Base-by-base conservation (phyloP, 2,888 invertebrate genomes). In the Penaeus monodon region DNA sequence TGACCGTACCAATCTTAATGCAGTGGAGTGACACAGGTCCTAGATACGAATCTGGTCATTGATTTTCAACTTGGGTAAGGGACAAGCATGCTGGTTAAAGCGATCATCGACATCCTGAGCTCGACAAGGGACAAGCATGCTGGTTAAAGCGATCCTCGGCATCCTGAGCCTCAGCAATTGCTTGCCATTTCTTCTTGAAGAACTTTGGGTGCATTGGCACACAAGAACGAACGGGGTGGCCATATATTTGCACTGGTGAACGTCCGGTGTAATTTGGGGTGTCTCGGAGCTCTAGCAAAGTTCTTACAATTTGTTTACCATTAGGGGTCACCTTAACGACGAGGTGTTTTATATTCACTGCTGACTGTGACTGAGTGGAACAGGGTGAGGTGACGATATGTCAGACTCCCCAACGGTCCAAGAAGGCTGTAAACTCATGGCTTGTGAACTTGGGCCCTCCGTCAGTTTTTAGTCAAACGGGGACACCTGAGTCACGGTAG, bases 251-350 rank as follows among this genome's bases (percentile, higher is more conserved):
- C 14, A 38, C 77, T 22, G n/a, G 44, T 3, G 57, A 77, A 17
- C 77, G 49, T 17, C n/a, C 66, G 64, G 80, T 65, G 80, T 65
- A n/a, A n/a, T 12, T 64, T 4, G 80, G 80, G 33, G 80, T 80
- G 33, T 24, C 65, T 29, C 80, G 33, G 64, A 29, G 64, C 65
- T 80, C 80, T n/a, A 29, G n/a, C 3, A 80, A 65, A 80, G 3
- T 80, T 33, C 33, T 80, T 65, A 33, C 80, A 80, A 44, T 80
- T n/a, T 14, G 64, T 65, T 80, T 80, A 33, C 80, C 33, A n/a
- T 64, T 65, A 14, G 80, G 33, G 22, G 44, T 33, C 27, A 38
- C 38, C 33, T 64, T 65, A 6, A 64, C 27, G 64, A 80, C 33
- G 20, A 80, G 66, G 65, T 27, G 80, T 22, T 80, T 66, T 20